These are phyloP conservation scores for Myotis brandtii DNA, from an alignment of 2,113 vertebrate species.

Conservation along the genomic window DNA sequence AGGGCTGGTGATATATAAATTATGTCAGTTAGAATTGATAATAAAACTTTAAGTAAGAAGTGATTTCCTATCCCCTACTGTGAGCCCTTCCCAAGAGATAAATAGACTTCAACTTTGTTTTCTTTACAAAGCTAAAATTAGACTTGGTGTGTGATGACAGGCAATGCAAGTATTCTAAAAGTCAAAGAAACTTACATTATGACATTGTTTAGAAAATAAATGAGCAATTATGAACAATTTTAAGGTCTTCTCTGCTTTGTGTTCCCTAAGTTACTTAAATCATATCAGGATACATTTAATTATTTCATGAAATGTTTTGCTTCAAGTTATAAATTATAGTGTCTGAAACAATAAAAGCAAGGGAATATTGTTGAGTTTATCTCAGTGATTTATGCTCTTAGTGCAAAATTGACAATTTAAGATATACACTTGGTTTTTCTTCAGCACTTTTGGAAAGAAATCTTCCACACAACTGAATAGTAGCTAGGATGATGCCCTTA, in stretches of 20 bases:
- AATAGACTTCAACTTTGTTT: constrained; percentile 29
- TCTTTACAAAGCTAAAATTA: constrained; percentile 43
- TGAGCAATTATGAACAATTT: constrained; percentile 41
- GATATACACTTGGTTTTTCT: constrained; percentile 47
- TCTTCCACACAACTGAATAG: not conserved
- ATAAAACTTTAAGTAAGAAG: constrained; percentile 20
- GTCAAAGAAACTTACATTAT: not conserved
- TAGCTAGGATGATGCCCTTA: not conserved
- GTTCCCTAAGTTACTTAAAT: constrained; percentile 24
- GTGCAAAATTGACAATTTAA: constrained; percentile 63
- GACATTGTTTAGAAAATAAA: constrained; percentile 58
- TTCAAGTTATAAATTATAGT: constrained; percentile 57
- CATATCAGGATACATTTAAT: constrained; percentile 45
- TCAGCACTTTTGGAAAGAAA: constrained; percentile 18
- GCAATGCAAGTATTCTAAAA: not conserved
- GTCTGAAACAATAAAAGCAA: constrained; percentile 59
- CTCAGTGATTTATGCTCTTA: constrained; percentile 45
- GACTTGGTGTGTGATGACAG: not conserved
- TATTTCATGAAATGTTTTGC: constrained; percentile 35
- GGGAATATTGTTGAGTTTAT: constrained; percentile 48
- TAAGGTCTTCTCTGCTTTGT: constrained; percentile 5
- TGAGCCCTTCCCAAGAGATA: not conserved
- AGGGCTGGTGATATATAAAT: not conserved
- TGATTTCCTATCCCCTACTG: not conserved
- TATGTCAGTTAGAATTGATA: not conserved